Percentiles rank a stretch among this genome's conserved stretches.
phyloP scores from a whole-genome alignment of 1,140 invertebrate species.

The Anadara kagoshimensis region DNA sequence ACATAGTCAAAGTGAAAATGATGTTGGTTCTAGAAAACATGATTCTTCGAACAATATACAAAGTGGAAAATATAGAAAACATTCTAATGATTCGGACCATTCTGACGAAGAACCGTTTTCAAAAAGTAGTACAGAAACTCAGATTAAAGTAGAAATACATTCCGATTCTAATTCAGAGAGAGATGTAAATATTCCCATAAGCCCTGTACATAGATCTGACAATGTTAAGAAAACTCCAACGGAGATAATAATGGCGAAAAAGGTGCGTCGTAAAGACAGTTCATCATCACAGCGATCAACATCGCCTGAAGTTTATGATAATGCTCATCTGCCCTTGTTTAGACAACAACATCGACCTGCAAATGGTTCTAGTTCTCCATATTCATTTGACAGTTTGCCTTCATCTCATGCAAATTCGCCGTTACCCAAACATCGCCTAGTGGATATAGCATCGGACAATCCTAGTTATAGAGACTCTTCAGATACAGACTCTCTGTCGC shows the following conservation, averaged over 20 bases:
- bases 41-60: conserved; percentile 1
- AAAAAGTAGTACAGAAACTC: conserved; percentile 42
- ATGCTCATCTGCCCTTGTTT: conserved; percentile 7
- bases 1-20: conserved; percentile 5
- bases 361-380: conserved; percentile 37
- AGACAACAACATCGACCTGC: conserved; percentile 5
- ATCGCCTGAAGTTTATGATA: conserved; percentile 19
- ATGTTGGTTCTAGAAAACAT: conserved; percentile 3
- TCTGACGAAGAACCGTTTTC: conserved; percentile 39
- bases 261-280: conserved; percentile 12
- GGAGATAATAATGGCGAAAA: not conserved
- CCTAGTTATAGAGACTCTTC: conserved; percentile 15
- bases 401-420: conserved; percentile 45
- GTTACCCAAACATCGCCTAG: conserved; percentile 26
- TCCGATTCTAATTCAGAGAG: conserved; percentile 24
- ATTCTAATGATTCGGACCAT: conserved; percentile 40
- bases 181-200: not conserved
- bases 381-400: conserved; percentile 43
- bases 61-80: conserved; percentile 27
- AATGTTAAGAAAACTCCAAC: conserved; percentile 5
- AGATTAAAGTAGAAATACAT: conserved; percentile 40
- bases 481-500: conserved; percentile 26
- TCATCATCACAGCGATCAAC: conserved; percentile 24
- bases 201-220: no score
- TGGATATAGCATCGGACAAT: conserved; percentile 3